A percentile compares a stretch with the other conserved stretches of the same genome.
These are phyloP conservation scores for Synergus laeviventris DNA, from an alignment of 2,888 invertebrate genomes.

Conservation along the genomic window DNA sequence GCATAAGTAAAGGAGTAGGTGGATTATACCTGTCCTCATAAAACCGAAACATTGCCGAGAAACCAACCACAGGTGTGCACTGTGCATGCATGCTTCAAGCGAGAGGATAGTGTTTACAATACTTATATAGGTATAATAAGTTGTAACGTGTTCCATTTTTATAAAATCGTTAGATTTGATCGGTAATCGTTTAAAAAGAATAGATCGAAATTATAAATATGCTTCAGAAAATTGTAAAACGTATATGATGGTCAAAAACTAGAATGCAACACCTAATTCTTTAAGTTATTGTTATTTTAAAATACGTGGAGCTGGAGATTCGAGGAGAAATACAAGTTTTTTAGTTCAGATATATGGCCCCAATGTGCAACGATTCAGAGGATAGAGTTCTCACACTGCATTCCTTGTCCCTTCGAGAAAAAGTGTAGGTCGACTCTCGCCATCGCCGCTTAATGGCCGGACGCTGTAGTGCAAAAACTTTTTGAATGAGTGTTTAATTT, in stretches of 20 bases:
- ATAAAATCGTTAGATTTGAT: background rate
- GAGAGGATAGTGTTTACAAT: background rate
- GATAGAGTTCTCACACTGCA: conserved; percentile 68
- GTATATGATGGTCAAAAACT: background rate
- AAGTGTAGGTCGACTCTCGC: conserved; percentile 48
- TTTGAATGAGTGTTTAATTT: background rate
- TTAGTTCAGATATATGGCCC: conserved; percentile 54
- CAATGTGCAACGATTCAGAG: conserved; percentile 66
- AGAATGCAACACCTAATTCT: background rate
- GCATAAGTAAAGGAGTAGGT: background rate
- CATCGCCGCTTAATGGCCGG: conserved; percentile 5
- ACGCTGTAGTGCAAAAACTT: background rate
- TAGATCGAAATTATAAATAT: background rate
- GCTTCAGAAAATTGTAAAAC: too few species aligned
- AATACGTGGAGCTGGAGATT: background rate
- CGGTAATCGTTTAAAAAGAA: background rate
- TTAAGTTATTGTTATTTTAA: background rate
- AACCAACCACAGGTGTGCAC: conserved; percentile 4
- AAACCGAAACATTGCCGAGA: background rate
- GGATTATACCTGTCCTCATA: conserved; percentile 6
- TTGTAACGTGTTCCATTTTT: background rate
- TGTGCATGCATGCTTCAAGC: too few species aligned
- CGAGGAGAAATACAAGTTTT: conserved; percentile 20
- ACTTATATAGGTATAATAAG: too few species aligned
- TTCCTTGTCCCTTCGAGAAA: conserved; percentile 59